Evolutionary conservation across 2,113 vertebrate genomes (phyloP).

Genomic region (Heptranchias perlo): DNA sequence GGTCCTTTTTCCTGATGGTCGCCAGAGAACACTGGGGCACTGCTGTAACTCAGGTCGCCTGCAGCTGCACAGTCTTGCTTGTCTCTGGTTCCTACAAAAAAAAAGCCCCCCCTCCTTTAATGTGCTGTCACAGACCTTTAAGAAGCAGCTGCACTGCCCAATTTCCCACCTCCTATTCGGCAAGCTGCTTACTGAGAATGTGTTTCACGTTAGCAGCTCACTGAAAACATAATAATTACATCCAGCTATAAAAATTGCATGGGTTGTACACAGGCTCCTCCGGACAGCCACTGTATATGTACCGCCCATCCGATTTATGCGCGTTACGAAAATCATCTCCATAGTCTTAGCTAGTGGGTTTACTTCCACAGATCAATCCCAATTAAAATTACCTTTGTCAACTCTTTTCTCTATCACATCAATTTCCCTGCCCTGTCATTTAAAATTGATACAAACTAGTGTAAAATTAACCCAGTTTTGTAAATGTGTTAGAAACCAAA

Average conservation of each 20-base stretch:
- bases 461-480: background rate
- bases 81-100: background rate
- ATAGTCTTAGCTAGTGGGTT: background rate
- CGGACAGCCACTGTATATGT: background rate
- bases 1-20: background rate
- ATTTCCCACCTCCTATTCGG: background rate
- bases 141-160: background rate
- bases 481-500: background rate
- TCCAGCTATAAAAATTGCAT: background rate
- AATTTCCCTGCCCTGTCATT: background rate
- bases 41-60: background rate
- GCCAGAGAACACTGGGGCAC: background rate
- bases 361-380: background rate
- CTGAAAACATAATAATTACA: background rate
- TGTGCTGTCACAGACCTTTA: background rate
- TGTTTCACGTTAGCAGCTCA: background rate
- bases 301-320: background rate
- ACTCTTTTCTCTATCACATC: background rate
- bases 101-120: background rate
- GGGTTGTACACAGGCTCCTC: background rate
- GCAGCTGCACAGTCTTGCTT: background rate
- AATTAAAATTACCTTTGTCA: background rate
- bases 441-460: background rate
- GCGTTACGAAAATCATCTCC: background rate
- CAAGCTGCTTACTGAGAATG: background rate